Conservation (phyloP, 2,888 invertebrate genomes). For the Nomada fabriciana region DNA sequence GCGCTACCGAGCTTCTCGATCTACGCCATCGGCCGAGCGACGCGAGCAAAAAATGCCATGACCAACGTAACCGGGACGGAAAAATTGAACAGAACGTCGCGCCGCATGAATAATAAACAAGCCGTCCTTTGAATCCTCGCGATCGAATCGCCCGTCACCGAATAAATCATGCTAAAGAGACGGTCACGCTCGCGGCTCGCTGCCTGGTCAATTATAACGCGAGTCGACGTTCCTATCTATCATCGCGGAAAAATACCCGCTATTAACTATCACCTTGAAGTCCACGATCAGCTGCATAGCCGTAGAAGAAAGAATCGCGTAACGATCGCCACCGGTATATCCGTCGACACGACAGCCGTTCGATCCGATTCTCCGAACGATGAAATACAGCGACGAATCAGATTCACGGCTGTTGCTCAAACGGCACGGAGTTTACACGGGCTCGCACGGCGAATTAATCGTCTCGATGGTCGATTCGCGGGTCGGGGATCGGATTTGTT, state of each 20-base stretch:
- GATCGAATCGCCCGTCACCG: not conserved
- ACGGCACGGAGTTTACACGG: not conserved
- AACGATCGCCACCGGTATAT: conserved; percentile 1
- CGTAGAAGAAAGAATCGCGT: conserved; percentile 4
- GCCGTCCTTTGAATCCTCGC: not conserved
- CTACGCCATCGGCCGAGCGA: not conserved
- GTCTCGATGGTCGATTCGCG: conserved; percentile 44
- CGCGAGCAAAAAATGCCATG: not conserved
- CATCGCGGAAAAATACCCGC: conserved; percentile 35
- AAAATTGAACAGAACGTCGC: not conserved
- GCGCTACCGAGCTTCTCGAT: no score
- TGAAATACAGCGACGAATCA: not conserved
- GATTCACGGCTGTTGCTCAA: not conserved
- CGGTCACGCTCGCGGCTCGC: not conserved
- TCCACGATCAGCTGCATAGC: not conserved
- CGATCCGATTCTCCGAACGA: not conserved
- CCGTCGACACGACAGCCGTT: no score
- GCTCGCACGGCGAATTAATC: conserved; percentile 31
- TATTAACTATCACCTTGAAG: conserved; percentile 29
- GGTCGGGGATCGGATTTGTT: conserved; percentile 16
- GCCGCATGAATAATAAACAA: conserved; percentile 23
- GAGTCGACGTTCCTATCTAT: conserved; percentile 8
- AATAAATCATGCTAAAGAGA: conserved; percentile 24
- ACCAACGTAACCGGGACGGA: not conserved
- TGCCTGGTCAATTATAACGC: conserved; percentile 13